Evolutionary conservation across 1,140 invertebrate species (phyloP), one percentile per base, ranked within the genome.

Genomic region (Drosophila ananassae): DNA sequence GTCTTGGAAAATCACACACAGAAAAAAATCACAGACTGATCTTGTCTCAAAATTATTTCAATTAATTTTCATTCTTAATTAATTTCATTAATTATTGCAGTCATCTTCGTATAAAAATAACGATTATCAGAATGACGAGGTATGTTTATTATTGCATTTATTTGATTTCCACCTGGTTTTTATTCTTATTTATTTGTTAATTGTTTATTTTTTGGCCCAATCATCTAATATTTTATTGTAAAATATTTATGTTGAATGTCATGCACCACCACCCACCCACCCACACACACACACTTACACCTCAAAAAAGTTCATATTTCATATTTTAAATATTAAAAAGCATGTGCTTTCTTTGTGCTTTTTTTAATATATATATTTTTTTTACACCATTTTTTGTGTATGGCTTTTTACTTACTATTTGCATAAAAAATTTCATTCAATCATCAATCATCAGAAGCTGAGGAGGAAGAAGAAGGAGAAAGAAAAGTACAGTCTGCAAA

Each of bases 21-120:
- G 17, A 17, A 17, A 17, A 44, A 44, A 13, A n/a, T 13, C 12
- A 13, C 12, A 13, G n/a, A 44, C 6, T 44, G 39, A 44, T 32
- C 24, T 30, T 76, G 62, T 37, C 48, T 76, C 57, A 5, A 76
- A 83, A 77, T 81, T 80, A 52, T 67, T 46, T 82, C 46, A 30
- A 17, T 17, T 17, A 17, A 17, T 17, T 17, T 17, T 47, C 32
- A 62, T 79, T 72, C 60, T 64, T 66, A 77, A 83, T 83, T 73
- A 69, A 69, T 73, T 89, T 32, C 78, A 79, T 89, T 83, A 60
- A 64, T 79, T 77, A 71, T 89, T 83, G 53, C 83, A 89, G 83
- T 89, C 84, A 79, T 68, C 79, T 74, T 89, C 83, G 84, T 89
- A 89, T 89, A 89, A 89, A 55, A 66, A 83, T 73, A 79, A 62